A percentile compares a stretch with the other conserved stretches of the same genome.
Conservation (phyloP, 2,888 invertebrate genomes). For the Lasioglossum pauxillum region DNA sequence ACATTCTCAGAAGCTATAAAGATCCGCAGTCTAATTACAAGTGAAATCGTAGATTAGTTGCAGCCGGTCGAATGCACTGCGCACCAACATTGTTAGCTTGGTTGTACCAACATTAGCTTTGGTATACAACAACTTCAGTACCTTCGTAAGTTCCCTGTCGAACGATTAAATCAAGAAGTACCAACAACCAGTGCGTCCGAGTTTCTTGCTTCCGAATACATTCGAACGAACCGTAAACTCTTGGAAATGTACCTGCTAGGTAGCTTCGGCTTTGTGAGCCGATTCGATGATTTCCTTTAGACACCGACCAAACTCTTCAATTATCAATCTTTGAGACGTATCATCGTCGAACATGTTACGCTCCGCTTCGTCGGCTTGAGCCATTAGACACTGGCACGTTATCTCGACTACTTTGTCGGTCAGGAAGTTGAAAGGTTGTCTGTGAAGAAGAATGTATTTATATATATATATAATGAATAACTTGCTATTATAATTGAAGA, state of each 20-base stretch:
- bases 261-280: slow-evolving; percentile 85
- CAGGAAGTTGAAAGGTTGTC: slow-evolving; percentile 95
- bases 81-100: slow-evolving; percentile 29
- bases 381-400: slow-evolving; percentile 96
- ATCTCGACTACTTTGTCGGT: slow-evolving; percentile 98
- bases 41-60: too few species aligned
- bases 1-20: too few species aligned
- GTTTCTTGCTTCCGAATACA: slow-evolving; percentile 41
- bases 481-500: neutral
- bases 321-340: slow-evolving; percentile 89
- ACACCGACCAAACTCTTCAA: slow-evolving; percentile 98
- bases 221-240: slow-evolving; percentile 34
- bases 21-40: too few species aligned
- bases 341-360: slow-evolving; percentile 87
- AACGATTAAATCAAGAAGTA: slow-evolving; percentile 51
- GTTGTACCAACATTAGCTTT: slow-evolving; percentile 65
- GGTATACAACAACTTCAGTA: slow-evolving; percentile 61
- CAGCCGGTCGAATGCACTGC: neutral
- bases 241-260: slow-evolving; percentile 77
- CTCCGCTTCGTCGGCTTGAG: slow-evolving; percentile 95
- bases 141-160: slow-evolving; percentile 22
- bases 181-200: slow-evolving; percentile 40
- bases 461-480: neutral
- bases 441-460: slow-evolving; percentile 79
- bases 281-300: slow-evolving; percentile 96